phyloP scores from a whole-genome alignment of 2,888 invertebrate species.

The Drosophila affinis region DNA sequence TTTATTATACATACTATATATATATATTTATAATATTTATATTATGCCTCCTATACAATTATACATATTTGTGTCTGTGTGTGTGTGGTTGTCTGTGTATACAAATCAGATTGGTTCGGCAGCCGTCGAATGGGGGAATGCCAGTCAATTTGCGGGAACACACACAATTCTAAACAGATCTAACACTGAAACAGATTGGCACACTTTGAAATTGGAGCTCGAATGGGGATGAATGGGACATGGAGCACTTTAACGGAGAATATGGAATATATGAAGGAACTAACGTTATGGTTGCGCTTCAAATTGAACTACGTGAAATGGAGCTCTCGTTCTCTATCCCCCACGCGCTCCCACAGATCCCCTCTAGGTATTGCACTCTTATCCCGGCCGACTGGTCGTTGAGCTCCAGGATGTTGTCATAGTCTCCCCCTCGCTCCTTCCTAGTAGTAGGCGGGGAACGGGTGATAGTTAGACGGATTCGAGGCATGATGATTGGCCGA shows the following conservation, averaged over 20 bases:
- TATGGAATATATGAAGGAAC: constrained; percentile 22
- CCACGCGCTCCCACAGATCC: background rate
- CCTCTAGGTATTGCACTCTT: constrained; percentile 34
- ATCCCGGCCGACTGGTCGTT: constrained; percentile 9
- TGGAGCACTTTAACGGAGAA: background rate
- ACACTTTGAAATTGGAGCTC: constrained; percentile 58
- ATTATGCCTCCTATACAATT: constrained; percentile 45
- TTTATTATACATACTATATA: constrained; percentile 49
- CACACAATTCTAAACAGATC: constrained; percentile 43
- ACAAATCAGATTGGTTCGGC: constrained; percentile 2
- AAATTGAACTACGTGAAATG: constrained; percentile 49
- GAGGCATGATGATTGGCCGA: constrained; percentile 84
- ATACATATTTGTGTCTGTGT: constrained; percentile 34
- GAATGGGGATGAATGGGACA: constrained; percentile 22
- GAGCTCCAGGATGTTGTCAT: no score
- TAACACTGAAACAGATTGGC: constrained; percentile 77
- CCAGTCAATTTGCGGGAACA: constrained; percentile 16
- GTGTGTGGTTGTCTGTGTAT: constrained; percentile 39
- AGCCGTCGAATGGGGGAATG: constrained; percentile 37
- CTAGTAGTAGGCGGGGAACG: constrained; percentile 84
- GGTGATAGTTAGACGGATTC: constrained; percentile 84
- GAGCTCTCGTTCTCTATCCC: background rate
- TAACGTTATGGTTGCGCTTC: constrained; percentile 47
- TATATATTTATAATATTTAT: constrained; percentile 34
- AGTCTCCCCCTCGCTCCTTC: no score